A percentile compares a stretch with the other conserved stretches of the same genome.
phyloP scores from a whole-genome alignment of 2,888 invertebrate species.

The Hesperia comma region DNA sequence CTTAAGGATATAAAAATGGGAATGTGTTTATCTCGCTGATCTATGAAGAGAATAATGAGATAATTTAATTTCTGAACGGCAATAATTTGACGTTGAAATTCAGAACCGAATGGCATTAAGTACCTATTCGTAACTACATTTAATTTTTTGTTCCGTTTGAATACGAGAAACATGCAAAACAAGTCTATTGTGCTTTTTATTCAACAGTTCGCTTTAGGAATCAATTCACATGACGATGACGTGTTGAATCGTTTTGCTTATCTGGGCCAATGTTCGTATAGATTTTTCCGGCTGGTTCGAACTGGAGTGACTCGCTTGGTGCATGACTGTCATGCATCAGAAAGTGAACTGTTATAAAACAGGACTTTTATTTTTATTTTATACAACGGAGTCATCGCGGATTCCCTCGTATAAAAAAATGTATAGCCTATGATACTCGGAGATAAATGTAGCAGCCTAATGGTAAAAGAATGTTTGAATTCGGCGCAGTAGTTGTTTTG shows the following conservation, averaged over 20 bases:
- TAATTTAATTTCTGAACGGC: too few relatives aligned
- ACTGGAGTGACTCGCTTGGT: neutral
- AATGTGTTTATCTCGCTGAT: too few relatives aligned
- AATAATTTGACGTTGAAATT: too few relatives aligned
- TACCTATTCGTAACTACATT: neutral
- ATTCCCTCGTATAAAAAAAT: too few relatives aligned
- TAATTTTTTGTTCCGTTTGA: neutral
- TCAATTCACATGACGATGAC: conserved; percentile 68
- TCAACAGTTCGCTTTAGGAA: conserved; percentile 67
- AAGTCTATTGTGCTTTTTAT: conserved; percentile 51
- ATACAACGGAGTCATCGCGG: too few relatives aligned
- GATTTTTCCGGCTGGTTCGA: neutral
- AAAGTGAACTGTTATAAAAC: neutral
- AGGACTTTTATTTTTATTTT: neutral
- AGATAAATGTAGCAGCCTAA: too few relatives aligned
- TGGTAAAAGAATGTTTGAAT: too few relatives aligned
- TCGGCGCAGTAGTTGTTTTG: too few relatives aligned
- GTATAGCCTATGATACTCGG: too few relatives aligned
- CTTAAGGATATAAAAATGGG: too few relatives aligned
- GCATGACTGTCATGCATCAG: neutral
- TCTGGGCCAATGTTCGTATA: conserved; percentile 71
- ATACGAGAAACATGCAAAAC: conserved; percentile 2
- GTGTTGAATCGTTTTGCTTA: conserved; percentile 65
- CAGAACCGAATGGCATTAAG: too few relatives aligned
- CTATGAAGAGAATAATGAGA: too few relatives aligned